Evolutionary conservation across 2,113 vertebrate genomes (phyloP).

Genomic region (Toxostoma redivivum): DNA sequence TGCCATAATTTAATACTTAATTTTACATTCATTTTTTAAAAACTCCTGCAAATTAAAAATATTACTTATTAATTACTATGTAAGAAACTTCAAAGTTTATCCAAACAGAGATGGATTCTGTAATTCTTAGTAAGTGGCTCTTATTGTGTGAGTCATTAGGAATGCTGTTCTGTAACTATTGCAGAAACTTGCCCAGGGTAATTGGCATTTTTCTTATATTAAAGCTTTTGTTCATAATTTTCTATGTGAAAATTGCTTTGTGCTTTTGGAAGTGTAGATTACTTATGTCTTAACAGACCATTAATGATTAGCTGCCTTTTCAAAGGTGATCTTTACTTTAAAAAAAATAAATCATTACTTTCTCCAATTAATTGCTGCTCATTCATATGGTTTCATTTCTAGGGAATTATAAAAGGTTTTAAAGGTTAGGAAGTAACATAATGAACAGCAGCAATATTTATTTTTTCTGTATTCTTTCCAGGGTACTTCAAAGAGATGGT

Average conservation of each 20-base stretch:
- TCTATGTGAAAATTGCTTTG: neutral
- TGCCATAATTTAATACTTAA: neutral
- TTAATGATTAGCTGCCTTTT: neutral
- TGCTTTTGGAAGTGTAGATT: neutral
- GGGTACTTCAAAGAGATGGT: neutral
- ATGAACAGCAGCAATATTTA: neutral
- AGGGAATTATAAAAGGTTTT: neutral
- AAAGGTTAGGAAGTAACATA: neutral
- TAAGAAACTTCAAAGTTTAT: neutral
- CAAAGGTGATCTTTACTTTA: neutral
- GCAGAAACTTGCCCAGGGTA: conserved; percentile 4
- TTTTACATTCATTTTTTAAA: neutral
- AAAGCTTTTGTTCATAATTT: neutral
- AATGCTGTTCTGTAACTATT: neutral
- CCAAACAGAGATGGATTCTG: neutral
- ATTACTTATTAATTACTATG: neutral
- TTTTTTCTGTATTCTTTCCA: neutral
- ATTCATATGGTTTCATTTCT: neutral
- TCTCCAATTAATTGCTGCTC: neutral
- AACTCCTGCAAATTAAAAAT: neutral
- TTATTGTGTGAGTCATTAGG: conserved; percentile 4
- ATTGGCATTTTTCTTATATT: conserved; percentile 1
- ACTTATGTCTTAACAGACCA: neutral
- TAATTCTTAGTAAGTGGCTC: neutral
- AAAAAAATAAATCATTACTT: neutral